Conservation (phyloP, 2,888 invertebrate genomes). For the Itoplectis maculator region DNA sequence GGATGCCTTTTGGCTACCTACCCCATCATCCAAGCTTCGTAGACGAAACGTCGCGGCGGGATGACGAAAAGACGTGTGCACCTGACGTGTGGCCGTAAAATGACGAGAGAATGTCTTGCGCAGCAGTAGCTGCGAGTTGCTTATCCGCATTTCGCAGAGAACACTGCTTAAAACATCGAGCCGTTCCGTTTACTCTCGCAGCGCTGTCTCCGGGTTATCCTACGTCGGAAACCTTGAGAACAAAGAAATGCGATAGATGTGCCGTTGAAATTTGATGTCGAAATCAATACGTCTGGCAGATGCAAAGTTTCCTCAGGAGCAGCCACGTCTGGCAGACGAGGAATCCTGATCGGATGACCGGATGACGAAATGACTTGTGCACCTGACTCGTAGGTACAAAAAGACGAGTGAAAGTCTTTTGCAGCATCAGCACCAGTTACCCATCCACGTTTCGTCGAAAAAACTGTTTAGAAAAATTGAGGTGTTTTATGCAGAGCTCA, state of each 20-base stretch:
- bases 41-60: slow-evolving; percentile 29
- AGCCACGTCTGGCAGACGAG: neutral
- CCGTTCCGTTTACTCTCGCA: neutral
- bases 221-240: neutral
- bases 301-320: no score
- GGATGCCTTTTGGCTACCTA: slow-evolving; percentile 22
- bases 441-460: no score
- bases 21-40: slow-evolving; percentile 11
- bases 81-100: slow-evolving; percentile 52
- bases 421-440: no score
- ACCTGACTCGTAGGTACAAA: no score
- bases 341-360: no score
- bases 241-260: neutral
- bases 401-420: no score
- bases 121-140: slow-evolving; percentile 9
- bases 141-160: neutral
- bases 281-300: neutral
- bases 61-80: slow-evolving; percentile 55
- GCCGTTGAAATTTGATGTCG: neutral
- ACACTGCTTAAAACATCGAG: neutral
- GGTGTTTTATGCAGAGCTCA: no score
- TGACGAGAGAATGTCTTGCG: slow-evolving; percentile 17
- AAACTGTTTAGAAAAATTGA: no score
- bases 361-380: no score
- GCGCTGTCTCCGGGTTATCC: neutral